phyloP scores from a whole-genome alignment of 2,888 invertebrate genomes.

The Orthosia gothica region DNA sequence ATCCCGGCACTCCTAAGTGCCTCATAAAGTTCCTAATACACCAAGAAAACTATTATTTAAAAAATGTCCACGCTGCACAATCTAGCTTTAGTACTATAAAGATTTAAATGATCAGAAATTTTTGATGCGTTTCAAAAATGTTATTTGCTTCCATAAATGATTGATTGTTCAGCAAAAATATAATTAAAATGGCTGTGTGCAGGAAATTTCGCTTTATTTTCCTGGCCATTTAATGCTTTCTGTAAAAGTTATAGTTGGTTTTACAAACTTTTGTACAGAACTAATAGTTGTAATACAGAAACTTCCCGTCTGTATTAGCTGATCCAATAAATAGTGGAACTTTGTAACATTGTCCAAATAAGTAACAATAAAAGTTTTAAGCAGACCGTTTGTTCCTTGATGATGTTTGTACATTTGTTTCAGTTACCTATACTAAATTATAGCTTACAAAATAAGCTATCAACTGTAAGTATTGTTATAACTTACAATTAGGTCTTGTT shows the following conservation, averaged over 20 bases:
- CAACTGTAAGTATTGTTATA: not conserved
- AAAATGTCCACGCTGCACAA: slow-evolving; percentile 18
- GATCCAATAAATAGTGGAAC: slow-evolving; percentile 50
- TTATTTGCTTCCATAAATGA: slow-evolving; percentile 51
- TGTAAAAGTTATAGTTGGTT: slow-evolving; percentile 44
- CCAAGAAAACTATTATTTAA: not conserved
- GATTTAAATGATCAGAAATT: slow-evolving; percentile 29
- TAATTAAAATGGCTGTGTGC: slow-evolving; percentile 27
- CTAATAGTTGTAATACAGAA: slow-evolving; percentile 44
- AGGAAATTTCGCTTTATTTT: slow-evolving; percentile 41
- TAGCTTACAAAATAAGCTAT: not conserved
- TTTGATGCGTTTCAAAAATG: slow-evolving; percentile 31
- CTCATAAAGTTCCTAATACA: not conserved
- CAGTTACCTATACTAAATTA: slow-evolving; percentile 14
- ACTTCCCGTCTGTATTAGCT: slow-evolving; percentile 50
- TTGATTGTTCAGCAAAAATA: slow-evolving; percentile 60
- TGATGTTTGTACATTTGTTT: slow-evolving; percentile 28
- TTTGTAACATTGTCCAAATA: slow-evolving; percentile 38
- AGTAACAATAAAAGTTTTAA: slow-evolving; percentile 44
- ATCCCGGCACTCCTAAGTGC: too few relatives aligned
- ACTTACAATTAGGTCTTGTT: slow-evolving; percentile 11
- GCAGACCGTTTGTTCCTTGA: slow-evolving; percentile 4
- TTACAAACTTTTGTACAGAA: slow-evolving; percentile 44
- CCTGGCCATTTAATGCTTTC: slow-evolving; percentile 40
- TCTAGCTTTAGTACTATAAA: slow-evolving; percentile 21